Conservation (phyloP, 2,113 vertebrate species). For the Ciconia maguari region DNA sequence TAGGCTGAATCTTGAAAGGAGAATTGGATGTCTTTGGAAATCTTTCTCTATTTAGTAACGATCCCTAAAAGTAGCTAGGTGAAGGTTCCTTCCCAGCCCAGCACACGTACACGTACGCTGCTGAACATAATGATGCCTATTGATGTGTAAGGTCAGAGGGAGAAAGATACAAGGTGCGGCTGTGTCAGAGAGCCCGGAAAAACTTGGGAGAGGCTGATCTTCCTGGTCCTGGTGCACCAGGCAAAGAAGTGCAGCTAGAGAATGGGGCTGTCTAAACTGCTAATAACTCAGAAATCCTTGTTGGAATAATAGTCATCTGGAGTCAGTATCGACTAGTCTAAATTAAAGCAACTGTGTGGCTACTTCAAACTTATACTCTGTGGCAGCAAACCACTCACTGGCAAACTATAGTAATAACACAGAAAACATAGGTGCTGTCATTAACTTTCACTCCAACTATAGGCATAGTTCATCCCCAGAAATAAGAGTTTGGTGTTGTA, state of each 20-base stretch:
- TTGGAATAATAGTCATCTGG: not conserved
- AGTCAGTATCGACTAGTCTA: not conserved
- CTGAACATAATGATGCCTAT: not conserved
- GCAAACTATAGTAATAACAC: not conserved
- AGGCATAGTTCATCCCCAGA: not conserved
- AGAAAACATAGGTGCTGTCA: not conserved
- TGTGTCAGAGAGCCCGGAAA: not conserved
- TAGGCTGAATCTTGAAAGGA: not conserved
- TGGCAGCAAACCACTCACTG: not conserved
- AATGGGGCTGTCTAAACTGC: not conserved
- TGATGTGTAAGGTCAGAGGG: not conserved
- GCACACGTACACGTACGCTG: accelerated
- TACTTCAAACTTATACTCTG: not conserved
- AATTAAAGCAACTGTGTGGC: not conserved
- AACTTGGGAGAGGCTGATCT: not conserved
- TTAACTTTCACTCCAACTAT: not conserved
- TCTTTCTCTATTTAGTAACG: not conserved
- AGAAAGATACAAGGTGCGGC: not conserved
- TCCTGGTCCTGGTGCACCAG: not conserved
- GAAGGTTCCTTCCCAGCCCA: not conserved
- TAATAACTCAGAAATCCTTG: not conserved
- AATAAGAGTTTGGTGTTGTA: not conserved
- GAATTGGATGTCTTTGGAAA: not conserved
- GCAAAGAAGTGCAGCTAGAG: not conserved
- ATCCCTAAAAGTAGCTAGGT: not conserved